A percentile compares a stretch with the other conserved stretches of the same genome.
phyloP scores from a whole-genome alignment of 2,797 vertebrate species.

The Bryconaethiops microstoma region DNA sequence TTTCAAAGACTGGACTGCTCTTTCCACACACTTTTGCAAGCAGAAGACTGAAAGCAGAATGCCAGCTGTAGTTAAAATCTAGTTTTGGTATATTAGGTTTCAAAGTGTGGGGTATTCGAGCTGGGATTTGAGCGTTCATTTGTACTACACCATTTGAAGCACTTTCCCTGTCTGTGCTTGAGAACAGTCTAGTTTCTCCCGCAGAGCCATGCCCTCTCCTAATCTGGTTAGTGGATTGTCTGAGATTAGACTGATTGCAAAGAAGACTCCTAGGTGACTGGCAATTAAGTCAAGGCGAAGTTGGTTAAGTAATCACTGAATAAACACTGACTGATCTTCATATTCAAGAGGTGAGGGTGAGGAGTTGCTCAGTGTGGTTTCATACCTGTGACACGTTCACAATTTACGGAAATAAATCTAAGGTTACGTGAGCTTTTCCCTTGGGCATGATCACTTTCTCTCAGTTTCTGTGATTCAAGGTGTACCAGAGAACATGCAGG shows the following conservation, averaged over 20 bases:
- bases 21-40: neutral
- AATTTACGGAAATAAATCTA: neutral
- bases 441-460: constrained; percentile 15
- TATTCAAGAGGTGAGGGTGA: neutral
- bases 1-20: neutral
- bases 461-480: constrained; percentile 11
- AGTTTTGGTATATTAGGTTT: neutral
- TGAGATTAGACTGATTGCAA: constrained; percentile 62
- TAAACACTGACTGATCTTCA: neutral
- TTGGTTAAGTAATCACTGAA: constrained; percentile 24
- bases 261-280: constrained; percentile 36
- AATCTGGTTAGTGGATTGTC: constrained; percentile 69
- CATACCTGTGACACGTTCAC: neutral
- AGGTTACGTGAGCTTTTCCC: neutral
- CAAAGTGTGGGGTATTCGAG: neutral
- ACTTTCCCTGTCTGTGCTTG: constrained; percentile 56
- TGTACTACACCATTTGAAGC: neutral
- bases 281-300: constrained; percentile 35
- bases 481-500: constrained; percentile 38
- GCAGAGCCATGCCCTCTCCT: constrained; percentile 45
- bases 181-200: constrained; percentile 37
- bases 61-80: no score
- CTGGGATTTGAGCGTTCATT: no score
- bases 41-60: no score
- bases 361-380: neutral